phyloP scores from a whole-genome alignment of 2,888 invertebrate genomes.

The Quadroppia sp. region DNA sequence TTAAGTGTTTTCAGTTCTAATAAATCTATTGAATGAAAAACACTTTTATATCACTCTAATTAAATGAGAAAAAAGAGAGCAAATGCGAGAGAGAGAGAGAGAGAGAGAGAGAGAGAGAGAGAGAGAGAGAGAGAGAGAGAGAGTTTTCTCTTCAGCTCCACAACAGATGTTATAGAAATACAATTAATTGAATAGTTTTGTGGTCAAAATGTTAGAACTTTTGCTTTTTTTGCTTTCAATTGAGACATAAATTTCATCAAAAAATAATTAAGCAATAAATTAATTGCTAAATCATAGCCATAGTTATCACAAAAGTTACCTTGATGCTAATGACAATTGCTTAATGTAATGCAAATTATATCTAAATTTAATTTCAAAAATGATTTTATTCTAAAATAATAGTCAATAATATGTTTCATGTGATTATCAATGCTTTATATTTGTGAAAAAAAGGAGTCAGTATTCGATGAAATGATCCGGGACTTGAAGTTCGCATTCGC shows the following conservation, averaged over 20 bases:
- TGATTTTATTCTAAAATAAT: no score
- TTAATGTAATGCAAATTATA: no score
- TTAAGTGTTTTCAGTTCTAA: neutral
- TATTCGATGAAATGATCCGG: slow-evolving; percentile 46
- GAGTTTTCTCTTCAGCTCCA: neutral
- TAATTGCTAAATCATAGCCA: no score
- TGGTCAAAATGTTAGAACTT: neutral
- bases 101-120: no score
- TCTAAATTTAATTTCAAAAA: no score
- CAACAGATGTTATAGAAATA: neutral
- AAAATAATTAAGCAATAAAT: no score
- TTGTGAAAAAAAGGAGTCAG: slow-evolving; percentile 43
- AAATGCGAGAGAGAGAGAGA: no score
- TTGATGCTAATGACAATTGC: no score
- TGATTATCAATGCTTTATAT: neutral
- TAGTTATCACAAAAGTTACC: no score
- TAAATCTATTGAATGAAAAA: neutral
- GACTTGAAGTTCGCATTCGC: slow-evolving; percentile 47
- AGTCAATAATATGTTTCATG: neutral
- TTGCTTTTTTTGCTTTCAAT: slow-evolving; percentile 11
- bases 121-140: no score
- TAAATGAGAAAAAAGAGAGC: neutral
- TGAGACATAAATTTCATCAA: neutral
- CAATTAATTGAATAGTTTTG: neutral
- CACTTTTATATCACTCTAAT: neutral